Conservation (phyloP, 2,113 vertebrate genomes). For the Datnioides undecimradiatus region DNA sequence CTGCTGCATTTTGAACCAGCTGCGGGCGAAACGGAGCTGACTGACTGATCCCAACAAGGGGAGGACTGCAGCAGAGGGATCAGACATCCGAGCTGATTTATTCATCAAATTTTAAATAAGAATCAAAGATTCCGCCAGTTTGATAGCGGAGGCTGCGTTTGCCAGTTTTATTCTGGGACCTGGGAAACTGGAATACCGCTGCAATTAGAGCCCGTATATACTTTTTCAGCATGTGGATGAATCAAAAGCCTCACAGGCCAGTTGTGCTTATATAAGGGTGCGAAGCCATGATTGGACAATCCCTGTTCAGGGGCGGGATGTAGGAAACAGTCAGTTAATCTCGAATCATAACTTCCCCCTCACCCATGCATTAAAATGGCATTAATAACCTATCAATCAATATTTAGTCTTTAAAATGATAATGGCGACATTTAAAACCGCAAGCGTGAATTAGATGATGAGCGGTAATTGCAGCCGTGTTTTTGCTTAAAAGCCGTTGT, state of each 20-base stretch:
- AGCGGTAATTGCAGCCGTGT: neutral
- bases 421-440: neutral
- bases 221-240: neutral
- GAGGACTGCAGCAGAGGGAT: no score
- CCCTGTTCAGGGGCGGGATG: neutral
- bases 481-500: neutral
- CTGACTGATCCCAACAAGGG: no score
- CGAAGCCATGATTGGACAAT: neutral
- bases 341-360: neutral
- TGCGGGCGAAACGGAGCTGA: no score
- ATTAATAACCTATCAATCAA: neutral
- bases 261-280: no score
- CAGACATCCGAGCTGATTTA: no score
- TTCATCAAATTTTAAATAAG: no score
- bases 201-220: neutral
- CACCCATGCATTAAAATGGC: neutral
- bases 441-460: neutral
- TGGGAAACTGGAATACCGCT: no score
- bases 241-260: no score
- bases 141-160: no score
- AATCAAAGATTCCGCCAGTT: no score
- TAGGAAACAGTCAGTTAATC: neutral
- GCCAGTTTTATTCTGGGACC: no score
- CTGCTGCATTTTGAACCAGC: no score
- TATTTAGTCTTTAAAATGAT: neutral